These are phyloP conservation scores for Maconellicoccus hirsutus DNA, from an alignment of 1,140 invertebrate species.

Conservation along the genomic window DNA sequence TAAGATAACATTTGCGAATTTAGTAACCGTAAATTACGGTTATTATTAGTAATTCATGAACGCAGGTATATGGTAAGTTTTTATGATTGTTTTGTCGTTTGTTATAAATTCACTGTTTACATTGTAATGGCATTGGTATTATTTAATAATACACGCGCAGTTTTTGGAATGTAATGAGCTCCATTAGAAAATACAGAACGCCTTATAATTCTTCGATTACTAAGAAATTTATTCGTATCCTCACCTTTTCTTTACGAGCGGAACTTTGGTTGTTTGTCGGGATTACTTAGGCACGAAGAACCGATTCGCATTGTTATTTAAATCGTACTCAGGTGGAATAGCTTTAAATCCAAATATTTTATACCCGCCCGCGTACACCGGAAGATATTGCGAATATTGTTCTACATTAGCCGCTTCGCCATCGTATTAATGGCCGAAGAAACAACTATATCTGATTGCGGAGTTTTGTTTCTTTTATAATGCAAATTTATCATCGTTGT, in stretches of 20 bases:
- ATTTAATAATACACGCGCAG: too few species aligned
- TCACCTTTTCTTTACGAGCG: not conserved
- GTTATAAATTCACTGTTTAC: too few species aligned
- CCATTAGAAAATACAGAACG: not conserved
- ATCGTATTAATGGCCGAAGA: not conserved
- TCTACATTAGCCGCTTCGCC: not conserved
- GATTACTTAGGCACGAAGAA: not conserved
- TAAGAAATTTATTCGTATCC: constrained; percentile 1
- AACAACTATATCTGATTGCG: not conserved
- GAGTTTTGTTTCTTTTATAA: not conserved
- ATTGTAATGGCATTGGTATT: too few species aligned
- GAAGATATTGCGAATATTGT: not conserved
- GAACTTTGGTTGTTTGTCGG: not conserved
- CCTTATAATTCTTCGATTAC: not conserved
- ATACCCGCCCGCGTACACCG: not conserved
- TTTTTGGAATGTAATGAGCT: too few species aligned
- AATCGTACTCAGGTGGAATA: constrained; percentile 7
- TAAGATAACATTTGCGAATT: too few species aligned
- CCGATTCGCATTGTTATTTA: constrained; percentile 3
- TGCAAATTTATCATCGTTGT: constrained; percentile 9
- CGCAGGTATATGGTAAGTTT: too few species aligned
- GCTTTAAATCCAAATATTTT: not conserved
- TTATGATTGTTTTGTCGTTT: too few species aligned
- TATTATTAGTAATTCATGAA: too few species aligned
- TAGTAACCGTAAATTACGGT: too few species aligned